A percentile compares a stretch with the other conserved stretches of the same genome.
phyloP scores from a whole-genome alignment of 92 coral and sea anemone species.

The Umimayanthus kanabou region DNA sequence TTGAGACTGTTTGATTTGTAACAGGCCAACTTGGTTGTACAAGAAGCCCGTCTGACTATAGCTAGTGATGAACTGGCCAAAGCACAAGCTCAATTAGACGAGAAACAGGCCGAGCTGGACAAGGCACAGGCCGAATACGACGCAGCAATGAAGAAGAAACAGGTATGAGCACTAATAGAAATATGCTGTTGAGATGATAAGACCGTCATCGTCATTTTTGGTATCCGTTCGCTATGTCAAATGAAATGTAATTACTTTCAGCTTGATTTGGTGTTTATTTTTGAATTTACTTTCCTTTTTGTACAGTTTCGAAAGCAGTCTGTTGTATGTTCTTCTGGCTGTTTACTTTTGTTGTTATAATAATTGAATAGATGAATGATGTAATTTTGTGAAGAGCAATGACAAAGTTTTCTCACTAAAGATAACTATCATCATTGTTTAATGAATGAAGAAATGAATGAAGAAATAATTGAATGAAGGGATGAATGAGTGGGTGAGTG shows the following conservation, averaged over 20 bases:
- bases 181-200: background rate
- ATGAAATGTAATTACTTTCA: no score
- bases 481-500: background rate
- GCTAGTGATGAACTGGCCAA: conserved; percentile 86
- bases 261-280: no score
- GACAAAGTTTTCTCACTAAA: no score
- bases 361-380: background rate
- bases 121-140: conserved; percentile 95
- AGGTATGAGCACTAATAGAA: conserved; percentile 54
- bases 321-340: no score
- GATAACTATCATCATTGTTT: no score
- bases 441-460: background rate
- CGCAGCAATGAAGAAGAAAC: conserved; percentile 91
- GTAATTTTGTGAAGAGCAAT: no score
- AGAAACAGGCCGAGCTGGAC: conserved; percentile 96
- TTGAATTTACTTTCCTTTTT: no score
- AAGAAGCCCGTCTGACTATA: conserved; percentile 84
- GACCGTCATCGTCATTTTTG: background rate
- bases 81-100: conserved; percentile 96
- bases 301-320: no score
- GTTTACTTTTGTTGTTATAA: no score
- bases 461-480: background rate
- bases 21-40: conserved; percentile 94
- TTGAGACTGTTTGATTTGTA: background rate
- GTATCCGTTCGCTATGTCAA: no score